phyloP scores from a whole-genome alignment of 2,113 vertebrate species.

The Gobiocypris rarus region DNA sequence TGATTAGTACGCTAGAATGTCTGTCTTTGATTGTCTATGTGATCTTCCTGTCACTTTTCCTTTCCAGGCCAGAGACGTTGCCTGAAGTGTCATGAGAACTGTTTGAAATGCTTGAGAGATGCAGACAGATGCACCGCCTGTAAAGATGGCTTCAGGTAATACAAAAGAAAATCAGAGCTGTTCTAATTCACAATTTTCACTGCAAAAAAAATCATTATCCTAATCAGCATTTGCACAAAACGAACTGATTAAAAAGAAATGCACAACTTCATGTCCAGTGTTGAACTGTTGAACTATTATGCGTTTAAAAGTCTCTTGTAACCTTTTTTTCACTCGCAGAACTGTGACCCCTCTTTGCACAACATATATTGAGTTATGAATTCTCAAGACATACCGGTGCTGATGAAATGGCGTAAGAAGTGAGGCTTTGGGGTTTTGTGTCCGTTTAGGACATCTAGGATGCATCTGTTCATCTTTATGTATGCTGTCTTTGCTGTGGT shows the following conservation, averaged over 20 bases:
- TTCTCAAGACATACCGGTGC: neutral
- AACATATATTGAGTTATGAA: neutral
- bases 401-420: neutral
- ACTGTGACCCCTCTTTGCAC: neutral
- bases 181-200: neutral
- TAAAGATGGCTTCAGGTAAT: constrained; percentile 86
- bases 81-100: constrained; percentile 84
- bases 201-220: too few species aligned
- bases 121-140: constrained; percentile 85
- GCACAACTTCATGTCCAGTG: neutral
- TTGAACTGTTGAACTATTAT: neutral
- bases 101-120: constrained; percentile 78
- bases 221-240: neutral
- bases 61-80: constrained; percentile 83
- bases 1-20: too few species aligned
- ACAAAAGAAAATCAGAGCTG: neutral
- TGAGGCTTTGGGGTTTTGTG: constrained; percentile 3
- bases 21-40: neutral
- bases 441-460: constrained; percentile 11
- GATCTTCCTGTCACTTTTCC: neutral
- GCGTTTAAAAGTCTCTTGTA: neutral
- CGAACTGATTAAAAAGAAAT: neutral
- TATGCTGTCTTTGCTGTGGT: constrained; percentile 35
- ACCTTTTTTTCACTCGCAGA: neutral
- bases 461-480: constrained; percentile 46